phyloP scores from a whole-genome alignment of 2,113 vertebrate genomes.

The Nannobrachium achirus region DNA sequence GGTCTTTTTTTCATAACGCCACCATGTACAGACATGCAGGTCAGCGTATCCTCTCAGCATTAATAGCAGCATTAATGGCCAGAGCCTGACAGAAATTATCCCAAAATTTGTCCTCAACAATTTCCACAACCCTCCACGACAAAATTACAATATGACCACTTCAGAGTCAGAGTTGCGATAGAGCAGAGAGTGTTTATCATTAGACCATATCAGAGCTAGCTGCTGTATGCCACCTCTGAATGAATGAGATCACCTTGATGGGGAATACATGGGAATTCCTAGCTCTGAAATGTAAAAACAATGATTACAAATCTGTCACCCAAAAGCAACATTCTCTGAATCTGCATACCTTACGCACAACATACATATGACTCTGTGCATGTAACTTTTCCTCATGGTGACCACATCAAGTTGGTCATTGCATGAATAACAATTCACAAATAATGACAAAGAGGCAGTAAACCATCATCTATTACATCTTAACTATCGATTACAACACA shows the following conservation, averaged over 20 bases:
- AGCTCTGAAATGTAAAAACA: background rate
- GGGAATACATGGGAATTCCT: conserved; percentile 17
- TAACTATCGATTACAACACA: conserved; percentile 30
- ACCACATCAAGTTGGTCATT: conserved; percentile 19
- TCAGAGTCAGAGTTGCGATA: conserved; percentile 10
- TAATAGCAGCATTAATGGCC: background rate
- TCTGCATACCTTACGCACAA: conserved; percentile 8
- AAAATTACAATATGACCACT: background rate
- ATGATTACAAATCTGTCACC: background rate
- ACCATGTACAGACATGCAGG: background rate
- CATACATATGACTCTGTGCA: conserved; percentile 22
- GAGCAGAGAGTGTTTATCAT: conserved; percentile 14
- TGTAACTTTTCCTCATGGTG: conserved; percentile 28
- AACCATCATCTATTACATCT: conserved; percentile 28
- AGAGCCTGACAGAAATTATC: conserved; percentile 10
- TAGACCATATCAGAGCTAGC: conserved; percentile 19
- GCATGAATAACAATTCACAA: conserved; percentile 37
- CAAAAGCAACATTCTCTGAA: background rate
- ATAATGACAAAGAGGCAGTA: conserved; percentile 44
- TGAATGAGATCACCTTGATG: conserved; percentile 17
- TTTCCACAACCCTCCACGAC: background rate
- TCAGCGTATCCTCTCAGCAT: background rate
- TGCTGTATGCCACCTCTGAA: background rate
- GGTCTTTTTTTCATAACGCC: background rate
- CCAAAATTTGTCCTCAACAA: conserved; percentile 18